Base-by-base conservation (phyloP, 1,140 invertebrate genomes). In the Chionoecetes opilio region DNA sequence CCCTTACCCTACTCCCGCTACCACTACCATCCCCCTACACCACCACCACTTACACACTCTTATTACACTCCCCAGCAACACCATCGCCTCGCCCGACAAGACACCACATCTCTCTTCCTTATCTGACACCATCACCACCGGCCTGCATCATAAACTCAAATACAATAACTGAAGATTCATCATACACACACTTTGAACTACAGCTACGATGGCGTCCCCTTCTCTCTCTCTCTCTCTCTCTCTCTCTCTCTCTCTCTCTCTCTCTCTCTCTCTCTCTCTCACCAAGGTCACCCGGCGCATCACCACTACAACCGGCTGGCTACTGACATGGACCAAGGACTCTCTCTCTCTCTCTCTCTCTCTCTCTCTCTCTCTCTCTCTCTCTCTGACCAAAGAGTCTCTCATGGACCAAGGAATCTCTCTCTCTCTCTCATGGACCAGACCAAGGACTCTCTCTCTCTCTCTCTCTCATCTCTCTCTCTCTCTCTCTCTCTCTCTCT, bases 131-230 rank as follows among this genome's bases (percentile, higher is more conserved):
- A 82, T 92, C 91, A 31, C 34, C 2, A 82, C 0, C 8, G 9
- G 75, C 5, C 91, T 31, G 91, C 75, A 37, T 75, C 91, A 84
- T 92, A 92, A 92, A 92, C 82, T 84, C 75, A n/a, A 82, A 35
- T 17, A 92, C 75, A 92, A 41, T 82, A 82, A 92, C 90, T 17
- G 21, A 14, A 82, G 63, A 92, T 92, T 41, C 89, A 91, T 91
- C 89, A 91, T 41, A 35, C 89, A 8, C 32, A n/a, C 88, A 26
- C 32, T 82, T n/a, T 92, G 53, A 92, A 37, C 82, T 92, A 92
- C 41, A 82, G 21, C 63, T 14, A 35, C 90, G 26, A 87, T 87
- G 2, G 2, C n/a, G 85, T n/a, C 63, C 8, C 26, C 63, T 3
- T 75, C 63, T 21, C 21, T 75, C 63, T 75, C 53, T 75, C 53